These are phyloP conservation scores for Anthopleura sola DNA, from an alignment of 64 coral and sea anemone genomes.

Conservation along the genomic window DNA sequence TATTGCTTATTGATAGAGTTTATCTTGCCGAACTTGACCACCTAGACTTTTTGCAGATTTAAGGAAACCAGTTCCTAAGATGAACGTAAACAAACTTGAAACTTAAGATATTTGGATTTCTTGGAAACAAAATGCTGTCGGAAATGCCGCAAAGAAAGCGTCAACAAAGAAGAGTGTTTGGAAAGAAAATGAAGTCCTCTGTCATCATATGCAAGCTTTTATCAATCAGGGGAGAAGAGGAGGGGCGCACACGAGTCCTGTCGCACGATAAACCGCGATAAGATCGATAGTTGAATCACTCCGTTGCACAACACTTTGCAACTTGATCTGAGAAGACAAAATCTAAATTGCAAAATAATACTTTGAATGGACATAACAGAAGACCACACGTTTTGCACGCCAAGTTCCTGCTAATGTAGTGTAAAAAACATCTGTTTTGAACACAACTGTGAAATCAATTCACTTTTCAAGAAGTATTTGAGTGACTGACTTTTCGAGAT, in stretches of 20 bases:
- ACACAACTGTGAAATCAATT: too few relatives aligned
- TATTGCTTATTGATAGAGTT: too few relatives aligned
- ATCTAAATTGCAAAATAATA: too few relatives aligned
- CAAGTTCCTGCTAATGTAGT: too few relatives aligned
- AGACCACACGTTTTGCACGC: too few relatives aligned
- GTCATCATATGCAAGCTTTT: background rate
- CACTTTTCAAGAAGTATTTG: too few relatives aligned
- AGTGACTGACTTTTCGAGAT: too few relatives aligned
- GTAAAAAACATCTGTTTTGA: too few relatives aligned
- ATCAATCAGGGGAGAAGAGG: background rate
- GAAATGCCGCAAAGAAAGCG: background rate
- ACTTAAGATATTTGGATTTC: background rate
- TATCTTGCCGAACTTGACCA: background rate
- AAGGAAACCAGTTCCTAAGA: background rate
- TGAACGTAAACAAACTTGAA: conserved; percentile 8
- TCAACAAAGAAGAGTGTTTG: background rate
- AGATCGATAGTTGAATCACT: background rate
- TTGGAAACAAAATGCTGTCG: background rate
- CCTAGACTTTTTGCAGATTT: background rate
- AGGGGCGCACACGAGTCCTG: background rate
- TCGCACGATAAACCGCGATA: background rate
- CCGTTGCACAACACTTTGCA: background rate
- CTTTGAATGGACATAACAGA: too few relatives aligned
- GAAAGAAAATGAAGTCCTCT: background rate
- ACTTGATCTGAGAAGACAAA: too few relatives aligned